Conservation (phyloP, 2,113 vertebrate genomes). For the Dunckerocampus dactyliophorus region DNA sequence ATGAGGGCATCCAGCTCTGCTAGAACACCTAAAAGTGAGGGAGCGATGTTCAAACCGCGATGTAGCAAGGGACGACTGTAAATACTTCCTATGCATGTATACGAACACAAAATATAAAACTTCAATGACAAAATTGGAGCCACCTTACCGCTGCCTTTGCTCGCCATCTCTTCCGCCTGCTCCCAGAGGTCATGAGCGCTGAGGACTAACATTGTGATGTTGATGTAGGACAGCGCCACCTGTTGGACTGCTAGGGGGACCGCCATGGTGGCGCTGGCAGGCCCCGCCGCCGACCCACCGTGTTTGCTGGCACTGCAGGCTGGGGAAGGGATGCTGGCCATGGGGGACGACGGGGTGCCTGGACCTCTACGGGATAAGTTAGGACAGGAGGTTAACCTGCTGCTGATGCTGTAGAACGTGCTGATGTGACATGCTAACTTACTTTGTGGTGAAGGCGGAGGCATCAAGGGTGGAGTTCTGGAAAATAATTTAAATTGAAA, state of each 20-base stretch:
- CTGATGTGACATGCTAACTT: conserved; percentile 31
- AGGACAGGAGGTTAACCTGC: neutral
- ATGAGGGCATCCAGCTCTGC: conserved; percentile 74
- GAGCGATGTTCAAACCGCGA: too few relatives aligned
- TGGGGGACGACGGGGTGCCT: conserved; percentile 77
- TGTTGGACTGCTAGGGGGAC: conserved; percentile 79
- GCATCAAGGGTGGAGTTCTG: conserved; percentile 75
- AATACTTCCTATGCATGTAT: too few relatives aligned
- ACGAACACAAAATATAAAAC: too few relatives aligned
- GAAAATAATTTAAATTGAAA: conserved; percentile 18
- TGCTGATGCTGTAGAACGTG: neutral
- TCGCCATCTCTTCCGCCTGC: conserved; percentile 79
- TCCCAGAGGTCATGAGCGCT: conserved; percentile 88
- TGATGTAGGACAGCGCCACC: conserved; percentile 83
- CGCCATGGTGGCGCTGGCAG: conserved; percentile 52
- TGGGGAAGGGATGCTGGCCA: conserved; percentile 78
- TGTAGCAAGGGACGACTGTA: too few relatives aligned
- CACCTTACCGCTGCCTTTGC: conserved; percentile 79
- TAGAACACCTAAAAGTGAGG: conserved; percentile 76
- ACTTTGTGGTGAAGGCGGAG: conserved; percentile 79
- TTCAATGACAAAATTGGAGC: neutral
- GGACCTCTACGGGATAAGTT: conserved; percentile 63
- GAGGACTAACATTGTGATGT: conserved; percentile 84
- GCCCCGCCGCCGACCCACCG: conserved; percentile 2
- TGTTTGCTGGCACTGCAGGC: conserved; percentile 60